Evolutionary conservation across 2,113 vertebrate species (phyloP).

Genomic region (Hippocampus abdominalis): DNA sequence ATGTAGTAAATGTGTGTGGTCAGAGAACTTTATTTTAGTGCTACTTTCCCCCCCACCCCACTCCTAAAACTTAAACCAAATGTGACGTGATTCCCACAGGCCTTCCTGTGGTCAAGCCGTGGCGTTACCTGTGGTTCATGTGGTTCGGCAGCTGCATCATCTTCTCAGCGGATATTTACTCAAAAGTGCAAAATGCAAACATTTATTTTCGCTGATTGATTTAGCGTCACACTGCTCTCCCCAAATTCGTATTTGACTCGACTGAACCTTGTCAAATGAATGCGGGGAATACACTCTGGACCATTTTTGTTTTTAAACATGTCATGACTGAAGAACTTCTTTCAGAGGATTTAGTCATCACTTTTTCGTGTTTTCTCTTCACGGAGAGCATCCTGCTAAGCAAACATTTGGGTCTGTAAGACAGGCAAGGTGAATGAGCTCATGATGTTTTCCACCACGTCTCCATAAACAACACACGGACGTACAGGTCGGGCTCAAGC

Average conservation of each 20-base stretch:
- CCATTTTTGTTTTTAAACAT: background rate
- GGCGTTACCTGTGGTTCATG: slow-evolving; percentile 41
- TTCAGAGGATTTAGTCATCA: slow-evolving; percentile 52
- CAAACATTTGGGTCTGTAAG: slow-evolving; percentile 23
- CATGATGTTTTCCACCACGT: slow-evolving; percentile 7
- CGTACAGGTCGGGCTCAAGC: background rate
- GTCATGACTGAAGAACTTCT: slow-evolving; percentile 58
- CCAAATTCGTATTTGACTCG: background rate
- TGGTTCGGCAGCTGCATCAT: slow-evolving; percentile 27
- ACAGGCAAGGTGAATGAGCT: slow-evolving; percentile 1
- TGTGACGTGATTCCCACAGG: slow-evolving; percentile 26
- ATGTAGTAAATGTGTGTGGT: slow-evolving; percentile 26
- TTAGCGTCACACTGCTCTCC: background rate
- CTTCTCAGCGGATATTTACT: slow-evolving; percentile 32
- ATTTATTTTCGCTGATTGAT: slow-evolving; percentile 12
- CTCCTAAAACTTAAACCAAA: slow-evolving; percentile 17
- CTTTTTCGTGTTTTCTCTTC: slow-evolving; percentile 26
- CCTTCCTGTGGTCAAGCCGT: slow-evolving; percentile 34
- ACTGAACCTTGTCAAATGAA: background rate
- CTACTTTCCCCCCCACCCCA: background rate
- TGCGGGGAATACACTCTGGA: background rate
- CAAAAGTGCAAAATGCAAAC: slow-evolving; percentile 27
- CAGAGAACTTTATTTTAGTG: slow-evolving; percentile 19
- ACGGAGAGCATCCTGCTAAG: slow-evolving; percentile 18
- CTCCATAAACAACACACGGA: slow-evolving; percentile 9